phyloP scores from a whole-genome alignment of 2,797 vertebrate genomes.

The Benthosema pterotum region DNA sequence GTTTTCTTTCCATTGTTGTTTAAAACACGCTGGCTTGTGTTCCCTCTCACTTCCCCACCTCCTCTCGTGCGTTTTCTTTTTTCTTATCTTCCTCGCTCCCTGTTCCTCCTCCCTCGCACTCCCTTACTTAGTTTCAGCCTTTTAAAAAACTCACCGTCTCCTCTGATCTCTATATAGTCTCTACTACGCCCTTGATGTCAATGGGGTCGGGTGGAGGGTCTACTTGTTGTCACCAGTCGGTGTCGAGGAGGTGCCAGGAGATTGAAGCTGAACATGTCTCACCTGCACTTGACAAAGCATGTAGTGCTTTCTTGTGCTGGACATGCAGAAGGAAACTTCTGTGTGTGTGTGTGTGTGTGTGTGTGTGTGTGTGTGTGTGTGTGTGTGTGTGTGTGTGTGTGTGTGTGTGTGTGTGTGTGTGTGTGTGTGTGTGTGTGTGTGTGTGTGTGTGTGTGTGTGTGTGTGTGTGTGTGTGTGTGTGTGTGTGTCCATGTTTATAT shows the following conservation, averaged over 20 bases:
- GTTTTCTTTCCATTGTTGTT: constrained; percentile 57
- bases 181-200: constrained; percentile 6
- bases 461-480: constrained; percentile 1
- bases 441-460: not conserved
- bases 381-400: constrained; percentile 43
- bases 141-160: not conserved
- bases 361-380: constrained; percentile 12
- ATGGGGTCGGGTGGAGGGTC: constrained; percentile 14
- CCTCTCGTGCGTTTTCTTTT: constrained; percentile 39
- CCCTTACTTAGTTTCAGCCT: not conserved
- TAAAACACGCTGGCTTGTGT: constrained; percentile 12
- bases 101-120: not conserved
- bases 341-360: not conserved
- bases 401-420: constrained; percentile 32
- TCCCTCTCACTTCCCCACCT: constrained; percentile 21
- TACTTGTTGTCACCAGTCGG: constrained; percentile 37
- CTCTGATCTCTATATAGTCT: not conserved
- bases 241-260: constrained; percentile 43
- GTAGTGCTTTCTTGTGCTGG: constrained; percentile 44
- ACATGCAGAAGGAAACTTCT: constrained; percentile 27
- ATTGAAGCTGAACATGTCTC: constrained; percentile 49
- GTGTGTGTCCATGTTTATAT: constrained; percentile 23
- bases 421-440: constrained; percentile 10
- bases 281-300: constrained; percentile 52
- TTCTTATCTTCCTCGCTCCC: constrained; percentile 17